Evolutionary conservation across 2,888 invertebrate genomes (phyloP).

Genomic region (Drosophila helvetica): DNA sequence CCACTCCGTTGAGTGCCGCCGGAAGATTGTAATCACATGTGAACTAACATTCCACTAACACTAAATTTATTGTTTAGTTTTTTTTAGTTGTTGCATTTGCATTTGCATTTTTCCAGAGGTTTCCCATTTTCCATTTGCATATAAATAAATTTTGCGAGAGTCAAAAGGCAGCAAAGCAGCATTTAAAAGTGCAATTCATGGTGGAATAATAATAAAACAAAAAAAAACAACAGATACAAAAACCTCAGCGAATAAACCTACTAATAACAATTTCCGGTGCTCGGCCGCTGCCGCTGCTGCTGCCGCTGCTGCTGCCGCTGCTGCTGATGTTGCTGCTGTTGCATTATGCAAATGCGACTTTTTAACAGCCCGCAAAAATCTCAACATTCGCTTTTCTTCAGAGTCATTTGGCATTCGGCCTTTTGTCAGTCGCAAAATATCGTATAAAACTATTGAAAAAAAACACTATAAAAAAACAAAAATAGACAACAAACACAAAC

Average conservation of each 20-base stretch:
- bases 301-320: conserved; percentile 3
- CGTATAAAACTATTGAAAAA: conserved; percentile 40
- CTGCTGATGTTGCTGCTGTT: not conserved
- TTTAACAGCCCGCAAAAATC: conserved; percentile 62
- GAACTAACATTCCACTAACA: conserved; percentile 48
- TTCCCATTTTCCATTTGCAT: conserved; percentile 66
- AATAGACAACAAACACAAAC: conserved; percentile 45
- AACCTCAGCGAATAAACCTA: conserved; percentile 52
- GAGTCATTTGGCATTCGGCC: conserved; percentile 65
- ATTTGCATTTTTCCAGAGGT: conserved; percentile 62
- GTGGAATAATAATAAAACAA: conserved; percentile 41
- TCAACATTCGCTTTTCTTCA: conserved; percentile 64
- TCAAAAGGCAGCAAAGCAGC: conserved; percentile 60
- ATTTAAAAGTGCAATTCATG: conserved; percentile 72
- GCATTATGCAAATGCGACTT: conserved; percentile 75
- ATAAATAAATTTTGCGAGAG: conserved; percentile 73
- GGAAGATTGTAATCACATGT: conserved; percentile 67
- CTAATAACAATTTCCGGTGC: conserved; percentile 77
- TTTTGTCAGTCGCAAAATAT: conserved; percentile 28
- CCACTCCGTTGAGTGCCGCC: not conserved
- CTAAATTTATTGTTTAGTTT: conserved; percentile 71
- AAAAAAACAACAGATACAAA: conserved; percentile 20
- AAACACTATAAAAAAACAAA: conserved; percentile 17
- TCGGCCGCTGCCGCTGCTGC: not conserved
- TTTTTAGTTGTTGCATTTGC: conserved; percentile 34